Base-by-base conservation (phyloP, 2,113 vertebrate species). In the Cryptomyrus ogoouensis region DNA sequence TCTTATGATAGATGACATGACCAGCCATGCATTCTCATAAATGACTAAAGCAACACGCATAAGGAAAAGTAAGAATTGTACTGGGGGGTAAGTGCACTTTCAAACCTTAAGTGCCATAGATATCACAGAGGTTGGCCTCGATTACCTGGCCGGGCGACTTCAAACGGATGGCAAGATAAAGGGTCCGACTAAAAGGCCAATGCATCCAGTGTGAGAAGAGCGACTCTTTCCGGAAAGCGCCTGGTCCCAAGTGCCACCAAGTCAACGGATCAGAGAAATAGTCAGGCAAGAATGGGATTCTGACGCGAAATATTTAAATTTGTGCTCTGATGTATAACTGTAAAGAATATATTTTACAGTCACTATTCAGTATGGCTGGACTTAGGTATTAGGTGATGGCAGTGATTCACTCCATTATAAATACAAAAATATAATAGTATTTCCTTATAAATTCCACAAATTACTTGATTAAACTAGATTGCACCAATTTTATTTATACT, bases 271-370 rank as follows among this genome's bases (percentile, higher is more conserved):
- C 58, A 70, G 88, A 66, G 62, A 74, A 47, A 42, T 5, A 12
- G 58, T 84, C 77, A 83, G 46, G 46, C 53, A 53, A 85, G 83
- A 90, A 91, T 74, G 91, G 90, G 90, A 70, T 42, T 88, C 46
- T 83, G 87, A 93, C 87, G 88, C 93, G 5, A 94, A 95, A 94
- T 93, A 95, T 95, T 94, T 90, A 95, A 91, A 91, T 92, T 77
- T 89, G 87, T 92, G 90, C 91, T 90, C 91, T 94, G 88, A 92
- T 94, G 89, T 92, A 95, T 95, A 93, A 95, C 90, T 92, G 85
- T 92, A 90, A 50, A 42, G 90, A 84, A 70, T 86, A 46, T 90
- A 83, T 47, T 56, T 88, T n/a, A 84, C 80, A 24, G 39, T 21
- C 80, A 46, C 8, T n/a, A 84, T 89, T 88, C 85, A 19, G 50